Percentiles rank a stretch among this genome's conserved stretches.
These are phyloP conservation scores for Oryzias woworae DNA, from an alignment of 2,113 vertebrate genomes.

Conservation along the genomic window DNA sequence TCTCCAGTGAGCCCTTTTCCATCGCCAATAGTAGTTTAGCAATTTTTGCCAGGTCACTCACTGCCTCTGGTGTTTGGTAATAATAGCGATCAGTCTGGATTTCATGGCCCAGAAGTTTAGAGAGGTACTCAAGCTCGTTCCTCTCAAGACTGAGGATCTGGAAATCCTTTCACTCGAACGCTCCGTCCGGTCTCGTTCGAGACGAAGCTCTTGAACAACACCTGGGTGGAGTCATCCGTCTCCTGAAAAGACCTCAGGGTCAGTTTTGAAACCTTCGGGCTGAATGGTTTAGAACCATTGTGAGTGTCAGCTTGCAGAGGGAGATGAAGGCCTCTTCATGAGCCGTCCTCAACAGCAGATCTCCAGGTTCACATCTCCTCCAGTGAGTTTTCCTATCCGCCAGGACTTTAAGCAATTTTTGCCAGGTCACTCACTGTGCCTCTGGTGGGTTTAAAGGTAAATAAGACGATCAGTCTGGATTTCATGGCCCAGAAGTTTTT, in stretches of 20 bases:
- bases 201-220: slow-evolving; percentile 51
- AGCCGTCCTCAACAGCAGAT: slow-evolving; percentile 18
- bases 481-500: slow-evolving; percentile 51
- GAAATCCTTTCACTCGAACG: slow-evolving; percentile 44
- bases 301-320: slow-evolving; percentile 46
- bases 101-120: slow-evolving; percentile 49
- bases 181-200: neutral
- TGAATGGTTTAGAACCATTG: slow-evolving; percentile 46
- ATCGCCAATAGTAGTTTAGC: slow-evolving; percentile 54
- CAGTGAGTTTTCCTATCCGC: slow-evolving; percentile 59
- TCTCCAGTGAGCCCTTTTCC: slow-evolving; percentile 56
- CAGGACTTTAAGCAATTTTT: slow-evolving; percentile 55
- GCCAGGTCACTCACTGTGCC: slow-evolving; percentile 52
- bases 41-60: slow-evolving; percentile 61
- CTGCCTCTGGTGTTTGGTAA: slow-evolving; percentile 43
- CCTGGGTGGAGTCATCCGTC: neutral
- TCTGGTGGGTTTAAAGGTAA: slow-evolving; percentile 55
- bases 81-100: slow-evolving; percentile 41
- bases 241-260: slow-evolving; percentile 48
- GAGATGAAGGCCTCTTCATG: slow-evolving; percentile 21
- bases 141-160: slow-evolving; percentile 64
- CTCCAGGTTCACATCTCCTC: slow-evolving; percentile 46
- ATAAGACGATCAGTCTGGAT: slow-evolving; percentile 41
- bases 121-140: slow-evolving; percentile 46
- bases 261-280: slow-evolving; percentile 44